A percentile compares a stretch with the other conserved stretches of the same genome.
phyloP scores from a whole-genome alignment of 2,888 invertebrate genomes.

The Agonopterix heracliana region DNA sequence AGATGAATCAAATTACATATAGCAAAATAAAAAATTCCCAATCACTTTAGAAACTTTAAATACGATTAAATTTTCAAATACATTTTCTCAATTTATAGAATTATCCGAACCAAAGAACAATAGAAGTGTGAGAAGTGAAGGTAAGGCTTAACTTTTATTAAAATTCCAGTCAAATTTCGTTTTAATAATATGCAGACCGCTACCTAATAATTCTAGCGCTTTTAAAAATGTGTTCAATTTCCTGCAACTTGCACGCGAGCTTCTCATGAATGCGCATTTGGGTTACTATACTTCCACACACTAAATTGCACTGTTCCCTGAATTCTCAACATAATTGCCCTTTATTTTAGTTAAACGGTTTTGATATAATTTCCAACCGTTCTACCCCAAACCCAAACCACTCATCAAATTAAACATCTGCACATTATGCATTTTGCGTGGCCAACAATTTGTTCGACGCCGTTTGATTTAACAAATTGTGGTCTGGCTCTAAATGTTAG shows the following conservation, averaged over 20 bases:
- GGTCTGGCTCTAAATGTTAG: slow-evolving; percentile 34
- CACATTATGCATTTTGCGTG: slow-evolving; percentile 64
- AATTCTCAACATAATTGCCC: slow-evolving; percentile 42
- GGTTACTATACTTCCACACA: slow-evolving; percentile 8
- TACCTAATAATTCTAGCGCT: slow-evolving; percentile 1
- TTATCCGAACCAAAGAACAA: too few relatives aligned
- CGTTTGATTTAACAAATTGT: slow-evolving; percentile 61
- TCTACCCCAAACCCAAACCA: slow-evolving; percentile 38
- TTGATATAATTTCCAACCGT: slow-evolving; percentile 57
- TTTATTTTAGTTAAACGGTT: slow-evolving; percentile 62
- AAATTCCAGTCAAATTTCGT: too few relatives aligned
- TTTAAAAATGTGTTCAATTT: slow-evolving; percentile 2
- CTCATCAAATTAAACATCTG: slow-evolving; percentile 67
- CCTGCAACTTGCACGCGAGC: slow-evolving; percentile 18
- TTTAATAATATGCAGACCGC: background rate
- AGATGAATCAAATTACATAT: too few relatives aligned
- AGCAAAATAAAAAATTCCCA: too few relatives aligned
- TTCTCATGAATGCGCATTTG: slow-evolving; percentile 2
- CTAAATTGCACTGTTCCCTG: slow-evolving; percentile 44
- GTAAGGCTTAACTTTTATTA: too few relatives aligned
- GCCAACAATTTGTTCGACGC: slow-evolving; percentile 53
- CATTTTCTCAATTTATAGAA: too few relatives aligned
- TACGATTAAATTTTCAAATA: too few relatives aligned
- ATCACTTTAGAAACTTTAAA: too few relatives aligned
- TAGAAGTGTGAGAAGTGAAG: too few relatives aligned